Evolutionary conservation across 2,888 invertebrate species (phyloP), one percentile per base, ranked within the genome.

Genomic region (Sialis fuliginosa): DNA sequence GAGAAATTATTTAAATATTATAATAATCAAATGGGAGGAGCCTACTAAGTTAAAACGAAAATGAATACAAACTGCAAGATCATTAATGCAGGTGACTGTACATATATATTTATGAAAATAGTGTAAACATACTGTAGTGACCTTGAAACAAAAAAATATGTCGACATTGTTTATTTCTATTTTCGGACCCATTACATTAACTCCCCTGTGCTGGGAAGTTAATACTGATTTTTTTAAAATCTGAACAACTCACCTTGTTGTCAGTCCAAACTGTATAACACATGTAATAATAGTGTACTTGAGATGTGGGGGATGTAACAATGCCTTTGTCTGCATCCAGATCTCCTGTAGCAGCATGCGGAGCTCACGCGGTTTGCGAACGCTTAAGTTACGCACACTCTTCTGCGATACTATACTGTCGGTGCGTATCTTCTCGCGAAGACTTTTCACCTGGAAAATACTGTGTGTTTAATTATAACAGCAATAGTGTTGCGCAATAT

Each of bases 221-320:
- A n/a, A n/a, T n/a, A n/a, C n/a, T n/a, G n/a, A n/a, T n/a, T n/a
- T n/a, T n/a, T n/a, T n/a, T n/a, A n/a, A n/a, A n/a, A n/a, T n/a
- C n/a, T n/a, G n/a, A 22, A 12, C 10, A 30, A 6, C 33, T 62
- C 60, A 80, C 79, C 79, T 79, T 45, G 84, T 79, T 39, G 85
- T 85, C 50, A 85, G 66, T 54, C 88, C 87, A 61, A 88, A 88
- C 60, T 88, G 86, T 54, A 89, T 84, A 39, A 80, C 70, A 61
- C 88, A 83, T 43, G 85, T 81, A 49, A 86, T 70, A 46, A 81
- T 60, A 32, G 85, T 85, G 61, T 83, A 82, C 56, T 77, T 76
- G 44, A 82, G 67, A 67, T 84, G 81, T 8, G 84, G 84, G 2
- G 81, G 76, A 55, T 69, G 75, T 66, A 80, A 85, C 6, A 86